These are phyloP conservation scores for Cryptus armator DNA, from an alignment of 2,888 invertebrate species.

Conservation along the genomic window DNA sequence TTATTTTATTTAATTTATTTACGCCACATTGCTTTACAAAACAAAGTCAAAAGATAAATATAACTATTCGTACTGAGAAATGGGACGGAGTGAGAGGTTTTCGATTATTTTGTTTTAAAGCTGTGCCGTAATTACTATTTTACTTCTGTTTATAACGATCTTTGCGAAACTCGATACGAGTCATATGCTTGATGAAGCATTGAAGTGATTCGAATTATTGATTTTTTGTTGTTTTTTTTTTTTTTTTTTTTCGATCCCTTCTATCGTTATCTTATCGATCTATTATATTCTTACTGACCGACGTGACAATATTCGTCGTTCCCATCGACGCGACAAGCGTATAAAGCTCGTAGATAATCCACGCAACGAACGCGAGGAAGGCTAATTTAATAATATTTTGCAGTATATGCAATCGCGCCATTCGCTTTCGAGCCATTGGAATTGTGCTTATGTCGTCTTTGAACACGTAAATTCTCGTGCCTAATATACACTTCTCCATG, in stretches of 20 bases:
- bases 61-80: background rate
- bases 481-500: constrained; percentile 85
- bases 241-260: constrained; percentile 14
- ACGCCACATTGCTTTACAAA: background rate
- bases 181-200: constrained; percentile 32
- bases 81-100: background rate
- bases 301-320: constrained; percentile 63
- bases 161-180: constrained; percentile 39
- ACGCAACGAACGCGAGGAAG: constrained; percentile 60
- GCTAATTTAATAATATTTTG: constrained; percentile 74
- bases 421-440: constrained; percentile 76
- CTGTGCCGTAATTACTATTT: constrained; percentile 54
- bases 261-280: constrained; percentile 54
- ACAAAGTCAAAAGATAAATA: background rate
- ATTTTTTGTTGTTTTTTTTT: background rate
- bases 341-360: constrained; percentile 62
- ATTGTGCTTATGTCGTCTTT: constrained; percentile 84
- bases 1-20: constrained; percentile 3
- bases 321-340: constrained; percentile 58
- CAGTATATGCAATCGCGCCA: constrained; percentile 75
- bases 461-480: constrained; percentile 85
- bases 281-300: constrained; percentile 65
- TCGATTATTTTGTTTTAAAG: constrained; percentile 12
- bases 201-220: background rate
- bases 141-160: background rate